Conservation (phyloP, 2,888 invertebrate species). For the Melanargia galathea region DNA sequence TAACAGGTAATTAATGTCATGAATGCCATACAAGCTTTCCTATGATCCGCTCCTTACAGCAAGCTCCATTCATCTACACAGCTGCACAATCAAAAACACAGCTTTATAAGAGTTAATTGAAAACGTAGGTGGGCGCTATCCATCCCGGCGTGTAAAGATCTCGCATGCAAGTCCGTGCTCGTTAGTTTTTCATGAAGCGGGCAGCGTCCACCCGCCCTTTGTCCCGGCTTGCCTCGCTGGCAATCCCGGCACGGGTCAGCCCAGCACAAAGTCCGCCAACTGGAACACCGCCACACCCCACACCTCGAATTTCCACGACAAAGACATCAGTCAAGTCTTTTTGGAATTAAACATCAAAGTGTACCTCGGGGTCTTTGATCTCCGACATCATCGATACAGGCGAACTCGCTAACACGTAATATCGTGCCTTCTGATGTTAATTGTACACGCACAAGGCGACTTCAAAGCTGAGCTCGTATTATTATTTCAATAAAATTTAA, state of each 20-base stretch:
- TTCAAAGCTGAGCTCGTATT: constrained; percentile 44
- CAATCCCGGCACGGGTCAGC: too few relatives aligned
- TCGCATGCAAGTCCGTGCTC: constrained; percentile 41
- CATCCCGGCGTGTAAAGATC: constrained; percentile 10
- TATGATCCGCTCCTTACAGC: too few relatives aligned
- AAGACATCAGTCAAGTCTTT: constrained; percentile 68
- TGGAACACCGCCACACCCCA: constrained; percentile 52
- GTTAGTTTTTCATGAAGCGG: constrained; percentile 59
- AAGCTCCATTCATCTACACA: background rate
- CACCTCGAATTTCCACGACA: constrained; percentile 58
- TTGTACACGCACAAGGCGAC: constrained; percentile 44
- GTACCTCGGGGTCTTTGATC: constrained; percentile 68
- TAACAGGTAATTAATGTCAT: too few relatives aligned
- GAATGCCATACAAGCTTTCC: too few relatives aligned
- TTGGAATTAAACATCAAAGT: constrained; percentile 76
- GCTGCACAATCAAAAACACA: background rate
- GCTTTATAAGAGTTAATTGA: constrained; percentile 12
- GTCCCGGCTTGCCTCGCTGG: constrained; percentile 51
- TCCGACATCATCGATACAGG: constrained; percentile 70
- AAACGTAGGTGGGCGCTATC: background rate
- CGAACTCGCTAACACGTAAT: constrained; percentile 56
- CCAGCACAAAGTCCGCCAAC: constrained; percentile 52
- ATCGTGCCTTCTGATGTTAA: constrained; percentile 47
- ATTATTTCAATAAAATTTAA: constrained; percentile 44
- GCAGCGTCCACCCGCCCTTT: constrained; percentile 50